These are phyloP conservation scores for Aphis craccivora DNA, from an alignment of 1,140 invertebrate species.

Conservation along the genomic window DNA sequence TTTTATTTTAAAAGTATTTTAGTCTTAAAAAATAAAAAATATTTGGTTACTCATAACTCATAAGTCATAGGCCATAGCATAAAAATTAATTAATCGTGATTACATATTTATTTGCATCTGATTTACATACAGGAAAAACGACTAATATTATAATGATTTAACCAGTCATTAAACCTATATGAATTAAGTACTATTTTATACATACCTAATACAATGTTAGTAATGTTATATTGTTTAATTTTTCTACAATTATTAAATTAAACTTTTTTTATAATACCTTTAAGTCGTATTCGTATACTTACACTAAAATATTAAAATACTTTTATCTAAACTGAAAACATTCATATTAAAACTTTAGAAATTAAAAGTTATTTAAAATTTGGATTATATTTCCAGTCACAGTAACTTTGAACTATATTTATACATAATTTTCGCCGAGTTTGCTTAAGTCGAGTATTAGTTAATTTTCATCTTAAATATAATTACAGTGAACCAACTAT, in stretches of 20 bases:
- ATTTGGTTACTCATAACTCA: not conserved
- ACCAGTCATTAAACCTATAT: not conserved
- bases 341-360: constrained; percentile 26
- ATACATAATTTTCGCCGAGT: constrained; percentile 22
- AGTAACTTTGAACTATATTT: constrained; percentile 11
- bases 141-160: not conserved
- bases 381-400: not conserved
- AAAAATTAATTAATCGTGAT: not conserved
- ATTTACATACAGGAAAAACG: not conserved
- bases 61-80: not conserved
- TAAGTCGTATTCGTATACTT: not conserved
- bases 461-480: constrained; percentile 21
- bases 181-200: not conserved
- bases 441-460: constrained; percentile 20
- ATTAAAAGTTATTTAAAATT: not conserved
- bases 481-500: constrained; percentile 30
- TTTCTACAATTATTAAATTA: not conserved
- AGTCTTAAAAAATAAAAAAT: not conserved
- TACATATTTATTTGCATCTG: not conserved
- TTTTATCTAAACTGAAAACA: not conserved
- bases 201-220: not conserved
- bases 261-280: not conserved
- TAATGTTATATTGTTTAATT: not conserved
- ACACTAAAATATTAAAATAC: not conserved
- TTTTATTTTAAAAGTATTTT: not conserved